A percentile compares a stretch with the other conserved stretches of the same genome.
Conservation (phyloP, 2,113 vertebrate species). For the Phalacrocorax pelagicus region DNA sequence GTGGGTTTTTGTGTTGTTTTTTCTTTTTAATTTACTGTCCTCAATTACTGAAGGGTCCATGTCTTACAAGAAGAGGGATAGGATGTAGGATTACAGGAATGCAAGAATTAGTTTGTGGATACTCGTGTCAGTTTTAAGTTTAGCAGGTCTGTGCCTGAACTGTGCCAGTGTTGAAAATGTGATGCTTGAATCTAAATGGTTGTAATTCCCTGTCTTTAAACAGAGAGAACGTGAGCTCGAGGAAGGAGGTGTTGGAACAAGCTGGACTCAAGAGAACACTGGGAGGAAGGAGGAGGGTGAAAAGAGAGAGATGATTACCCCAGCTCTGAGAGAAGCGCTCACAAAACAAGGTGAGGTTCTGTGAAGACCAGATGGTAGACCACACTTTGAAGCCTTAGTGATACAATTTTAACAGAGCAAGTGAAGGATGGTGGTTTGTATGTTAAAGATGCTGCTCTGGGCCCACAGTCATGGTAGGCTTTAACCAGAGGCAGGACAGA, state of each 20-base stretch:
- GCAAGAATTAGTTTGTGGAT: not conserved
- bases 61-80: not conserved
- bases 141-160: not conserved
- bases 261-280: constrained; percentile 30
- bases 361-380: not conserved
- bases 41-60: not conserved
- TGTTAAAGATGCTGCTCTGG: not conserved
- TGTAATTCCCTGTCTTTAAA: constrained; percentile 17
- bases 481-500: not conserved
- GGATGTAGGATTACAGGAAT: fast-evolving
- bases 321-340: constrained; percentile 84
- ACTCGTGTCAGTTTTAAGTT: not conserved
- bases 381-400: not conserved
- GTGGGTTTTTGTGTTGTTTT: not conserved
- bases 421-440: not conserved
- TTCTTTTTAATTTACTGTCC: not conserved
- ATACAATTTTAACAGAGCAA: not conserved
- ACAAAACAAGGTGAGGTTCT: constrained; percentile 88
- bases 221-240: constrained; percentile 73
- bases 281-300: constrained; percentile 69
- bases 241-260: constrained; percentile 42
- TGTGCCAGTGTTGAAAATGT: not conserved
- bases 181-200: not conserved
- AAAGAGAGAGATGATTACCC: constrained; percentile 90
- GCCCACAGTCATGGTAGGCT: fast-evolving